A percentile compares a stretch with the other conserved stretches of the same genome.
Conservation (phyloP, 2,797 vertebrate genomes). For the Myripristis jacobus region DNA sequence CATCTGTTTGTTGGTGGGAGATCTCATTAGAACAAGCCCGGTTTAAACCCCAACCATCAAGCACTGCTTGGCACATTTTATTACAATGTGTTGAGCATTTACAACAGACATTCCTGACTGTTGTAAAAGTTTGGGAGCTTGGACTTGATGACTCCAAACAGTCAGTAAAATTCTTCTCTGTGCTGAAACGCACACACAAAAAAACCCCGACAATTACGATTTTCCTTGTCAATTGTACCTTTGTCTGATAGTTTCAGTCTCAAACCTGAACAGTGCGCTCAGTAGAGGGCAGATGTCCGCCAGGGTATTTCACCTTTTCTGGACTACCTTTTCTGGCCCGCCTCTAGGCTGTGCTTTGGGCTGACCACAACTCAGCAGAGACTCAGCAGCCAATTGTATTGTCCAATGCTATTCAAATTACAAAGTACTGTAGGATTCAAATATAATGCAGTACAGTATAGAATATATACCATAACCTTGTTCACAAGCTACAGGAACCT, state of each 20-base stretch:
- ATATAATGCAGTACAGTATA: too few relatives aligned
- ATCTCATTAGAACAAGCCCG: conserved; percentile 79
- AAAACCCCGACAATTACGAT: too few relatives aligned
- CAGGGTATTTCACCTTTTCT: too few relatives aligned
- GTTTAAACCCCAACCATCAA: conserved; percentile 71
- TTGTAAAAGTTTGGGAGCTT: conserved; percentile 68
- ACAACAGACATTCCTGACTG: conserved; percentile 74
- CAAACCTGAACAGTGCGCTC: not conserved
- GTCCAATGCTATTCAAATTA: too few relatives aligned
- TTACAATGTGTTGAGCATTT: conserved; percentile 73
- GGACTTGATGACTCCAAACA: conserved; percentile 57
- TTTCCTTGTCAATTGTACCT: conserved; percentile 18
- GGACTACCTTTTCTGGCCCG: too few relatives aligned
- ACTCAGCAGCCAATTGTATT: too few relatives aligned
- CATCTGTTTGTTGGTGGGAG: conserved; percentile 83
- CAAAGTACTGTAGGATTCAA: too few relatives aligned
- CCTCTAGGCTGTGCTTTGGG: too few relatives aligned
- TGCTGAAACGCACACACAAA: not conserved
- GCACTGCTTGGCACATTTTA: conserved; percentile 76
- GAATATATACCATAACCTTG: too few relatives aligned
- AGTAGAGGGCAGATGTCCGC: too few relatives aligned
- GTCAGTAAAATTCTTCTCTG: conserved; percentile 46
- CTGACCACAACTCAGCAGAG: too few relatives aligned
- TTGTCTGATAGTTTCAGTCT: not conserved
- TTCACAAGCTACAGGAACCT: too few relatives aligned